These are phyloP conservation scores for Gymnosoma rotundatum DNA, from an alignment of 2,888 invertebrate genomes.

Conservation along the genomic window DNA sequence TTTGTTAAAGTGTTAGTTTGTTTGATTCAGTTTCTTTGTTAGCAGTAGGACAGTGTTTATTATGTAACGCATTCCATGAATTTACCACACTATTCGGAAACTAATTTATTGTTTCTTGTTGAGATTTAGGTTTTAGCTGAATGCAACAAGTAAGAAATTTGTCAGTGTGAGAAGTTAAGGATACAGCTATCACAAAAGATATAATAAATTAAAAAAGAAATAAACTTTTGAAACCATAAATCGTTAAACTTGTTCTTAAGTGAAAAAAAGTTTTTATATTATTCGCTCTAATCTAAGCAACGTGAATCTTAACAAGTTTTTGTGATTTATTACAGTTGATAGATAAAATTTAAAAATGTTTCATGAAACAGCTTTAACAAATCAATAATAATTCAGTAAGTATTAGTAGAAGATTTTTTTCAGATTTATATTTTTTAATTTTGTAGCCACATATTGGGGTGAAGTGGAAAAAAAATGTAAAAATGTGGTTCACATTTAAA, in stretches of 20 bases:
- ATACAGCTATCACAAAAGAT: constrained; percentile 2
- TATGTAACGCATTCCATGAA: constrained; percentile 60
- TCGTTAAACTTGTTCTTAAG: constrained; percentile 51
- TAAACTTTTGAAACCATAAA: constrained; percentile 61
- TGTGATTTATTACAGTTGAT: constrained; percentile 19
- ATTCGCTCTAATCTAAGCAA: constrained; percentile 3
- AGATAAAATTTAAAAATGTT: not conserved
- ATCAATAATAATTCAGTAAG: not conserved
- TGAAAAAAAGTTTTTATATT: constrained; percentile 12
- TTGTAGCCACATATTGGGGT: too few species aligned
- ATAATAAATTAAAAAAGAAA: constrained; percentile 5
- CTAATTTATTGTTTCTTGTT: constrained; percentile 69
- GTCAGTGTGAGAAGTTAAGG: constrained; percentile 41
- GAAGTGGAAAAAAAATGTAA: too few species aligned
- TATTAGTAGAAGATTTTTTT: not conserved
- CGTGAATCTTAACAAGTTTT: constrained; percentile 18
- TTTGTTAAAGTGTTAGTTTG: constrained; percentile 6
- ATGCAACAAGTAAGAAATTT: constrained; percentile 68
- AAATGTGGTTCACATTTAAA: too few species aligned
- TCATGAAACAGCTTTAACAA: not conserved
- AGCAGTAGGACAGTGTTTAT: constrained; percentile 30
- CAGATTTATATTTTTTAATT: too few species aligned
- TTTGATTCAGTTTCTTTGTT: constrained; percentile 9
- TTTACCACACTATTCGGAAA: constrained; percentile 59
- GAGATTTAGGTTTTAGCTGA: constrained; percentile 64